Conservation (phyloP, 2,113 vertebrate genomes). For the Embiotoca jacksoni region DNA sequence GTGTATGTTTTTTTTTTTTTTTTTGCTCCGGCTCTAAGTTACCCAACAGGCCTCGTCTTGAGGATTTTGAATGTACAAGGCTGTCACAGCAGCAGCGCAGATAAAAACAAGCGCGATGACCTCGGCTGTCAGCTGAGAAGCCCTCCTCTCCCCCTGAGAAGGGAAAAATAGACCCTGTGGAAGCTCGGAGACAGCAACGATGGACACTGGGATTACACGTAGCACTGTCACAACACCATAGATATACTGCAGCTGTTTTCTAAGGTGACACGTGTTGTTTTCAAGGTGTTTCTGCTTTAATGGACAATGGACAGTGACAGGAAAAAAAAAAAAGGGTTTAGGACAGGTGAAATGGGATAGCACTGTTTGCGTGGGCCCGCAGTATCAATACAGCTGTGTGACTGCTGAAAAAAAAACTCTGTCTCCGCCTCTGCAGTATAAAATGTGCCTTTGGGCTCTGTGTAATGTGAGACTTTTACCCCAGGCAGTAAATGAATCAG, state of each 20-base stretch:
- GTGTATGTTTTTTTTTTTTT: neutral
- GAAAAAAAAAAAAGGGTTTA: neutral
- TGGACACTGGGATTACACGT: constrained; percentile 50
- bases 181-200: constrained; percentile 28
- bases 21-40: constrained; percentile 14
- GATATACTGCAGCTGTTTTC: constrained; percentile 46
- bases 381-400: constrained; percentile 29
- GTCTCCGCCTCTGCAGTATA: constrained; percentile 4
- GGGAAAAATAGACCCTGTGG: constrained; percentile 44
- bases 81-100: constrained; percentile 45
- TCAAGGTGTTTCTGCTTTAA: constrained; percentile 21
- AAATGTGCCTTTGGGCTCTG: constrained; percentile 23
- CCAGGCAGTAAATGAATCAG: constrained; percentile 38
- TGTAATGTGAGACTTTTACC: constrained; percentile 24
- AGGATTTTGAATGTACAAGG: constrained; percentile 45
- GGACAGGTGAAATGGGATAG: constrained; percentile 9
- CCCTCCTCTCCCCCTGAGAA: constrained; percentile 26
- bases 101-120: constrained; percentile 65
- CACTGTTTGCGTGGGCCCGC: constrained; percentile 32
- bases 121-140: constrained; percentile 61
- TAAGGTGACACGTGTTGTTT: constrained; percentile 44
- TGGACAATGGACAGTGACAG: constrained; percentile 12
- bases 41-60: constrained; percentile 24
- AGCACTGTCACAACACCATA: constrained; percentile 16
- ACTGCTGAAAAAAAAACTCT: constrained; percentile 29